Conservation (phyloP, 2,113 vertebrate genomes). For the Sinocyclocheilus grahami region DNA sequence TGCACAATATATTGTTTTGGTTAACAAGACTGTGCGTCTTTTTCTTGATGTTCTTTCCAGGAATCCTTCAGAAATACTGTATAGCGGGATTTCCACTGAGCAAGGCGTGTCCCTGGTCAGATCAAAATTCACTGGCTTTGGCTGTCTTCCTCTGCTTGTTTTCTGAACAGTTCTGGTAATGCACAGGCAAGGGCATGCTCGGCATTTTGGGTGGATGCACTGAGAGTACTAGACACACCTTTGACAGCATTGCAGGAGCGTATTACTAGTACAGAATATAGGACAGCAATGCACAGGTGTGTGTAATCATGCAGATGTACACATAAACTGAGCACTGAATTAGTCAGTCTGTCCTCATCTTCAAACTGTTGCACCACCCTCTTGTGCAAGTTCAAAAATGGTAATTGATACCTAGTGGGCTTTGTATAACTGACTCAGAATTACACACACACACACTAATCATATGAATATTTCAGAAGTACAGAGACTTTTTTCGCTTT, state of each 20-base stretch:
- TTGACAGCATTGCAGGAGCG: neutral
- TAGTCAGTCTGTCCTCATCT: slow-evolving; percentile 14
- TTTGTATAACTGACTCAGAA: neutral
- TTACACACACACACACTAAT: neutral
- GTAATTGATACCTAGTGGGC: neutral
- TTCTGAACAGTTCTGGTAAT: neutral
- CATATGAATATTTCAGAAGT: neutral
- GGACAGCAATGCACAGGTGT: slow-evolving; percentile 9
- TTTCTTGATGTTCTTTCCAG: neutral
- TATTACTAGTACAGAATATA: neutral
- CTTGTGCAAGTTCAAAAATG: slow-evolving; percentile 26
- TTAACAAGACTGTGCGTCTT: neutral
- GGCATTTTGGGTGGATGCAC: slow-evolving; percentile 14
- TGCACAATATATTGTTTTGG: neutral
- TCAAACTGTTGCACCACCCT: neutral
- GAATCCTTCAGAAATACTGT: neutral
- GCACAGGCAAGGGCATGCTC: slow-evolving; percentile 28
- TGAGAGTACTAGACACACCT: slow-evolving; percentile 17
- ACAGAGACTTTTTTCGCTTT: neutral
- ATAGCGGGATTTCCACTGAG: neutral
- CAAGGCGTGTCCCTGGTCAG: slow-evolving; percentile 18
- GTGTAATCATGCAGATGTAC: slow-evolving; percentile 17
- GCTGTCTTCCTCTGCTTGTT: neutral
- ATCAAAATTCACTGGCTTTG: slow-evolving; percentile 6
- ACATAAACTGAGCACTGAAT: slow-evolving; percentile 23